phyloP scores from a whole-genome alignment of 2,113 vertebrate species.

The Pangasianodon gigas region DNA sequence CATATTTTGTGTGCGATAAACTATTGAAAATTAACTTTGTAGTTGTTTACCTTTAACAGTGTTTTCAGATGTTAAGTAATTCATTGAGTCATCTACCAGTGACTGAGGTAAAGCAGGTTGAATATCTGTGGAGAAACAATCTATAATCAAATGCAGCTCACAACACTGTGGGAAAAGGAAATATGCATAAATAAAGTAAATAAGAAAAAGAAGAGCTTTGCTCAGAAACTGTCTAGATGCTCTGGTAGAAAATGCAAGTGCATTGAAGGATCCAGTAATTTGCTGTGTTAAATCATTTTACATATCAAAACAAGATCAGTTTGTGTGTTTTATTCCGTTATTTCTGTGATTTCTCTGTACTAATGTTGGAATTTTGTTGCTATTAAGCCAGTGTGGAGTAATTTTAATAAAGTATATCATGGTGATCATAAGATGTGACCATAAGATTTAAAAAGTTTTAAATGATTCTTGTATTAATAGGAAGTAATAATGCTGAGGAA shows the following conservation, averaged over 20 bases:
- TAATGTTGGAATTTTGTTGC: background rate
- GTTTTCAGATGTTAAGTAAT: background rate
- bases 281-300: background rate
- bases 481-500: background rate
- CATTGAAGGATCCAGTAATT: background rate
- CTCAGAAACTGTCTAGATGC: background rate
- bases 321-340: background rate
- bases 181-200: background rate
- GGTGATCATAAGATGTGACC: background rate
- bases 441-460: no score
- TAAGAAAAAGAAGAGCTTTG: background rate
- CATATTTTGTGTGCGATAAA: background rate
- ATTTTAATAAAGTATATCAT: background rate
- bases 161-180: background rate
- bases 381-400: no score
- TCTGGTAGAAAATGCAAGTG: background rate
- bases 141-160: background rate
- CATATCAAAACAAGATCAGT: background rate
- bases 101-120: background rate
- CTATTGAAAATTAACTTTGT: background rate
- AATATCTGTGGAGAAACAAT: background rate
- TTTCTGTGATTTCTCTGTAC: background rate
- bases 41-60: background rate
- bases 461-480: background rate
- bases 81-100: background rate